A percentile compares a stretch with the other conserved stretches of the same genome.
Evolutionary conservation across 2,888 invertebrate species (phyloP).

Genomic region (Torymus texanus): DNA sequence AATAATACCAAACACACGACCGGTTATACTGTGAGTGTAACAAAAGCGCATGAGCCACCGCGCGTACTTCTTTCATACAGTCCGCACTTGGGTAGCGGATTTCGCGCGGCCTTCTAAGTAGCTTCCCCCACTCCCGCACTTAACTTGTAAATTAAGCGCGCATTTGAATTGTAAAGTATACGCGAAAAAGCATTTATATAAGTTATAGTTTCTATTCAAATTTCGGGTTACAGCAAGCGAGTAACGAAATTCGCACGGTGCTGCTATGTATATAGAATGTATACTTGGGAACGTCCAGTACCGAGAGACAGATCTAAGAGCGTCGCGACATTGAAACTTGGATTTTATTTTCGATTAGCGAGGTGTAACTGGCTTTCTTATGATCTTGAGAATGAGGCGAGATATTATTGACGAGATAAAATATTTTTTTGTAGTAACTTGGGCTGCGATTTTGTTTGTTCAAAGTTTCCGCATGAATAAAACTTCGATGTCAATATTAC

Average conservation of each 20-base stretch:
- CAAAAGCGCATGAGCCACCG: background rate
- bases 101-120: conserved; percentile 5
- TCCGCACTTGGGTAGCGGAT: background rate
- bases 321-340: too few species aligned
- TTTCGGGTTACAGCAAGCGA: background rate
- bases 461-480: too few species aligned
- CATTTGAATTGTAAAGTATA: conserved; percentile 41
- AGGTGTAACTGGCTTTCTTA: too few species aligned
- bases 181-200: conserved; percentile 28
- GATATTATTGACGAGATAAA: too few species aligned
- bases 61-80: background rate
- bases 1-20: too few species aligned
- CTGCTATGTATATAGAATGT: too few species aligned
- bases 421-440: too few species aligned
- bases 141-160: conserved; percentile 28
- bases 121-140: background rate
- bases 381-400: too few species aligned
- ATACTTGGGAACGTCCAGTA: background rate
- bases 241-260: background rate
- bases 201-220: conserved; percentile 33
- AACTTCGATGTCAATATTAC: too few species aligned
- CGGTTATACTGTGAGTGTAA: background rate
- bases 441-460: too few species aligned
- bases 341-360: too few species aligned
- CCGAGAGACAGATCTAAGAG: too few species aligned